phyloP scores from a whole-genome alignment of 1,140 invertebrate species.

The Drosophila subpulchrella region DNA sequence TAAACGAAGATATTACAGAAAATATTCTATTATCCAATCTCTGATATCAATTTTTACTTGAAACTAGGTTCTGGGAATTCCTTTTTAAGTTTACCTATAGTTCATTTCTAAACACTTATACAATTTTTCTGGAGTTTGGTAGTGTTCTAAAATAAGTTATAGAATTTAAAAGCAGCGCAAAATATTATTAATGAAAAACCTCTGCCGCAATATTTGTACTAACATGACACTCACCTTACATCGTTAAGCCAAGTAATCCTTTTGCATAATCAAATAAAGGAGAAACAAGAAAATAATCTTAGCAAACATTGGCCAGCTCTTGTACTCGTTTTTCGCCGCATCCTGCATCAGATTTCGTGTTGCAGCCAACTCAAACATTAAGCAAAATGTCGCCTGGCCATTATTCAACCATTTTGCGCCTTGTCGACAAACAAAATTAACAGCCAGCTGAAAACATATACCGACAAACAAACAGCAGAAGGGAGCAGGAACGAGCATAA shows the following conservation, averaged over 20 bases:
- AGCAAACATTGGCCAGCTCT: slow-evolving; percentile 26
- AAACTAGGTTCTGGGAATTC: background rate
- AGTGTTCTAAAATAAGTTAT: no score
- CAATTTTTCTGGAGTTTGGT: no score
- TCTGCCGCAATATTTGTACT: background rate
- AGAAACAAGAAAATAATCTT: slow-evolving; percentile 43
- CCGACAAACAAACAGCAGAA: slow-evolving; percentile 31
- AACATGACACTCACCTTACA: background rate
- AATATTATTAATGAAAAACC: background rate
- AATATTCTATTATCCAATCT: no score
- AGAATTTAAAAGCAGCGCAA: no score
- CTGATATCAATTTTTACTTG: no score
- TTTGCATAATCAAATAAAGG: slow-evolving; percentile 40
- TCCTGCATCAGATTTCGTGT: slow-evolving; percentile 41
- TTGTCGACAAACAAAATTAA: slow-evolving; percentile 49
- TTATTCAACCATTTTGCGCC: slow-evolving; percentile 69
- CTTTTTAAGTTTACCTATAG: background rate
- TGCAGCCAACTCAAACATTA: slow-evolving; percentile 53
- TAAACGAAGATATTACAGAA: background rate
- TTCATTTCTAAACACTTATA: no score
- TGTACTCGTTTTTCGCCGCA: slow-evolving; percentile 18
- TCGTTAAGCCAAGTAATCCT: background rate
- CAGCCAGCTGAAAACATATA: slow-evolving; percentile 33
- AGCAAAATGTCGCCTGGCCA: slow-evolving; percentile 52
- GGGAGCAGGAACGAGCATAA: slow-evolving; percentile 22